A percentile compares a stretch with the other conserved stretches of the same genome.
Conservation (phyloP, 2,888 invertebrate genomes). For the Mamestra brassicae region DNA sequence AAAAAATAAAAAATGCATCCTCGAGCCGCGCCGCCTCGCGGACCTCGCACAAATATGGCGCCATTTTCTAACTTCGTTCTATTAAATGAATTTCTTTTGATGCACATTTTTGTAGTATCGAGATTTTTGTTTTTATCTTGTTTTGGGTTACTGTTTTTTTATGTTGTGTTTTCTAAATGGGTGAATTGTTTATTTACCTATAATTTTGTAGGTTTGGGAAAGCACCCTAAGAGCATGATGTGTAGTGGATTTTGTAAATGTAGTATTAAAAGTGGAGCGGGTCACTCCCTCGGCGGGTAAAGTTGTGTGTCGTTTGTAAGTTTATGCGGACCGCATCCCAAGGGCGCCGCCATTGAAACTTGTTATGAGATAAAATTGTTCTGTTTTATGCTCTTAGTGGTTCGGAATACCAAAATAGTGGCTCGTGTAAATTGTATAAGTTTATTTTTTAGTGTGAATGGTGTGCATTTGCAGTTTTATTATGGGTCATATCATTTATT, state of each 20-base stretch:
- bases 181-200: too few species aligned
- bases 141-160: too few species aligned
- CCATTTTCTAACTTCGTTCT: too few species aligned
- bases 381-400: constrained; percentile 73
- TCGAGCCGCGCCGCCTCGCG: too few species aligned
- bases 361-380: constrained; percentile 78
- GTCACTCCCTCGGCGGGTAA: constrained; percentile 67
- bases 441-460: constrained; percentile 11
- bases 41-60: too few species aligned
- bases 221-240: constrained; percentile 28
- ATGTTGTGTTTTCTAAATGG: too few species aligned
- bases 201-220: neutral
- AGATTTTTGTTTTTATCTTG: too few species aligned
- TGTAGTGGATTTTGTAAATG: constrained; percentile 53
- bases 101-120: too few species aligned
- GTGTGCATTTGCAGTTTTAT: neutral
- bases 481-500: too few species aligned
- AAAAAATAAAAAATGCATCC: too few species aligned
- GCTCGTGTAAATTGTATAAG: constrained; percentile 37
- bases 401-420: constrained; percentile 66
- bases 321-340: constrained; percentile 74
- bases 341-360: constrained; percentile 78
- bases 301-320: constrained; percentile 74
- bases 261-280: constrained; percentile 64
- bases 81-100: too few species aligned